These are phyloP conservation scores for Caiman crocodilus DNA, from an alignment of 2,797 vertebrate genomes.

Conservation along the genomic window DNA sequence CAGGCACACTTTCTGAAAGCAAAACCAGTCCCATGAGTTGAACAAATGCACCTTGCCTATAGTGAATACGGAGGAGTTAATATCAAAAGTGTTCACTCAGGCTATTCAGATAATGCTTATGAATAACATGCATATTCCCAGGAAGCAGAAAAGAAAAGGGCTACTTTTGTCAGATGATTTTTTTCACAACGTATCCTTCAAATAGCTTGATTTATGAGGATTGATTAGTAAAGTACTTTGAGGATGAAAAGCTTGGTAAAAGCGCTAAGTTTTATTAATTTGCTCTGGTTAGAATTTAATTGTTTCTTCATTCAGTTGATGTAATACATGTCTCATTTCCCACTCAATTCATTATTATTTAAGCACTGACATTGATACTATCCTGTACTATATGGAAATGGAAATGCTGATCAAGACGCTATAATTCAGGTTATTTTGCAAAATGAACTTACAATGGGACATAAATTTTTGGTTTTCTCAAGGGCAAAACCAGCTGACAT, in stretches of 20 bases:
- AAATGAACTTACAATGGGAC: not conserved
- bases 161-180: slow-evolving; percentile 13
- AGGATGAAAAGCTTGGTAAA: slow-evolving; percentile 39
- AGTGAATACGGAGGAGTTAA: not conserved
- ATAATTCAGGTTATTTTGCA: not conserved
- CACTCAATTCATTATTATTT: not conserved
- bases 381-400: not conserved
- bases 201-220: slow-evolving; percentile 19
- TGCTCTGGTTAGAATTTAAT: slow-evolving; percentile 18
- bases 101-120: not conserved
- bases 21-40: not conserved
- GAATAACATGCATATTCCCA: not conserved
- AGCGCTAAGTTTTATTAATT: slow-evolving; percentile 36
- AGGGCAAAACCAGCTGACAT: too few species aligned
- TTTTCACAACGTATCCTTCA: slow-evolving; percentile 32
- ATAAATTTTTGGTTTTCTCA: not conserved
- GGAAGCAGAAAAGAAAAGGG: not conserved
- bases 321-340: not conserved
- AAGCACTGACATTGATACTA: not conserved
- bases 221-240: slow-evolving; percentile 44
- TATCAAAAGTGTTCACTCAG: not conserved
- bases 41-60: not conserved
- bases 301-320: slow-evolving; percentile 14
- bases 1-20: not conserved
- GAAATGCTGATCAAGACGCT: not conserved